Evolutionary conservation across 2,113 vertebrate genomes (phyloP), one percentile per base, ranked within the genome.

Genomic region (Cavia porcellus): DNA sequence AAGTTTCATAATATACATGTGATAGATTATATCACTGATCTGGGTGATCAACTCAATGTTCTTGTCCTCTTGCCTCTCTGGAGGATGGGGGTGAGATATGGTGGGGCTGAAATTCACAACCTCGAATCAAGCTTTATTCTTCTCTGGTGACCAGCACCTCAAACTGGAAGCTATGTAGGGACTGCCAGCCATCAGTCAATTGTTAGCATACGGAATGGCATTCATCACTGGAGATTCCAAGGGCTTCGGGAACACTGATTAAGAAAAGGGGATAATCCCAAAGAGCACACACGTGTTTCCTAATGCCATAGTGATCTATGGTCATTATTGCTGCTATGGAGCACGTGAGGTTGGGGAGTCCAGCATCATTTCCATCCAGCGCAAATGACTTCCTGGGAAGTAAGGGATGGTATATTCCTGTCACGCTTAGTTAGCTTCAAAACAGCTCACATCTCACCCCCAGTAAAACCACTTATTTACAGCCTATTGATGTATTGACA

Each of bases 391-490:
- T 84, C 42, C 55, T 74, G n/a, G 59, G 20, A 80, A 24, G 42
- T 22, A 24, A 94, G 52, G 12, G 42, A 25, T 35, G 17, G 22
- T 59, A 14, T 25, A 95, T 93, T 93, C 55, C 30, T 42, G 91
- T 96, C 95, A 94, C 4, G 7, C 79, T 83, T 74, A 57, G 52
- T 95, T 92, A 96, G 70, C 55, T 91, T 94, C 57, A 42, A 79
- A 79, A 90, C 42, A 47, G 55, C 52, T 87, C 90, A 38, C 22
- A 30, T 82, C 68, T 90, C 70, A 86, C 32, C 20, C 19, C 20
- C 52, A 90, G 93, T 80, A 70, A 97, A 96, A 86, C 91, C 86
- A 86, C 86, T 95, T 90, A 88, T 96, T 97, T 96, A 62, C 91
- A 86, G 86, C 61, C 64, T 68, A 62, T 97, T 66, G 88, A 62